Conservation (phyloP, 2,888 invertebrate species). For the Erynnis tages region DNA sequence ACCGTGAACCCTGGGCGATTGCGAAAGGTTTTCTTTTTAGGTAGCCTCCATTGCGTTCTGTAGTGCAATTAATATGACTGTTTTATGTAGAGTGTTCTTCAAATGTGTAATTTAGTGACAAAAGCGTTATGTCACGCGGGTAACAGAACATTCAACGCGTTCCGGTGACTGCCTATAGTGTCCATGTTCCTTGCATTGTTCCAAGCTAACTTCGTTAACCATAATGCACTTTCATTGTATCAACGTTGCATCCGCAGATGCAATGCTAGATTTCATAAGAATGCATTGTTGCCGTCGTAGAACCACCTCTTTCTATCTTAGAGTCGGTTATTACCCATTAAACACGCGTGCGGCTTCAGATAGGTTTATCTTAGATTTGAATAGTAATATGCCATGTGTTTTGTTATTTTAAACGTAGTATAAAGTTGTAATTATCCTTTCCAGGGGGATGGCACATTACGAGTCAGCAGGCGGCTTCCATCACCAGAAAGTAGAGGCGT, state of each 20-base stretch:
- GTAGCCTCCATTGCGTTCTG: no score
- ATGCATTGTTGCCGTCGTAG: constrained; percentile 37
- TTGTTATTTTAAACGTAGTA: background rate
- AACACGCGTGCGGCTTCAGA: constrained; percentile 23
- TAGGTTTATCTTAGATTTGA: background rate
- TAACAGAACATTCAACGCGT: constrained; percentile 30
- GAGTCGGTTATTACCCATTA: constrained; percentile 3
- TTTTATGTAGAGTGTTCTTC: no score
- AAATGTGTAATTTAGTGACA: no score
- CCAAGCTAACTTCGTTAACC: constrained; percentile 32
- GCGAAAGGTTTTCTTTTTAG: no score
- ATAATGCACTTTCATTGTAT: constrained; percentile 44
- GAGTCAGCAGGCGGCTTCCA: constrained; percentile 57
- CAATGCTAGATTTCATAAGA: constrained; percentile 42
- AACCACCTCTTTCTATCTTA: constrained; percentile 7
- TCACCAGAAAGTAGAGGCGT: constrained; percentile 44
- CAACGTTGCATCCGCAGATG: constrained; percentile 38
- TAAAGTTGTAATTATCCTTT: constrained; percentile 34
- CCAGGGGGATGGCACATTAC: constrained; percentile 60
- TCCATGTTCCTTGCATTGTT: constrained; percentile 54
- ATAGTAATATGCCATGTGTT: background rate
- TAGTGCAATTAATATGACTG: no score
- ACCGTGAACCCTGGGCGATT: no score
- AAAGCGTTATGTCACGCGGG: background rate
- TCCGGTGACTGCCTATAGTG: constrained; percentile 47